Evolutionary conservation across 23 tunicate genomes (phyloP).

Genomic region (Botrylloides violaceus): DNA sequence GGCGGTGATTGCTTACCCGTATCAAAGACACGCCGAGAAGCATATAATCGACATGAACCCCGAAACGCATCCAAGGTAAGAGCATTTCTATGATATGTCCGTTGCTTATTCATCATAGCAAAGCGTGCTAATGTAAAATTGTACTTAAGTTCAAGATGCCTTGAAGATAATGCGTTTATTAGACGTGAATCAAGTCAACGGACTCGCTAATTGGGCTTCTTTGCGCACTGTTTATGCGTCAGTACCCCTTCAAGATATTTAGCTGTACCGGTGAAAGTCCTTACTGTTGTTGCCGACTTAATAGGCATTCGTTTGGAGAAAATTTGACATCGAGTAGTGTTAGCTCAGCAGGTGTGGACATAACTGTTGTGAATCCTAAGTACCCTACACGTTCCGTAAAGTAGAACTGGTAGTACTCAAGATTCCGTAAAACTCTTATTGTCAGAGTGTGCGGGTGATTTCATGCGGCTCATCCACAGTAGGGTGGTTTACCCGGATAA

Average conservation of each 20-base stretch:
- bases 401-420: no score
- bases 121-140: no score
- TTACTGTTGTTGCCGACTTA: background rate
- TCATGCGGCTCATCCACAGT: no score
- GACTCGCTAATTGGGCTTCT: background rate
- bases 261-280: background rate
- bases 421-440: no score
- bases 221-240: background rate
- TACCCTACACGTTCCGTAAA: no score
- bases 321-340: background rate
- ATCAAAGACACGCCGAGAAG: background rate
- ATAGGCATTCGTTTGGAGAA: background rate
- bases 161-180: no score
- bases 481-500: no score
- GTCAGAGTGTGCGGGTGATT: no score
- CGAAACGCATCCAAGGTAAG: background rate
- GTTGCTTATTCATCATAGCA: no score
- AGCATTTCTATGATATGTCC: no score
- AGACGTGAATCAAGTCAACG: background rate
- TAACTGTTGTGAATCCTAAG: background rate
- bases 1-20: background rate
- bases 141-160: no score
- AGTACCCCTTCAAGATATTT: background rate
- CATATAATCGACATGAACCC: background rate
- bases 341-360: background rate